A percentile compares a stretch with the other conserved stretches of the same genome.
Evolutionary conservation across 2,888 invertebrate species (phyloP).

Genomic region (Entomobrya proxima): DNA sequence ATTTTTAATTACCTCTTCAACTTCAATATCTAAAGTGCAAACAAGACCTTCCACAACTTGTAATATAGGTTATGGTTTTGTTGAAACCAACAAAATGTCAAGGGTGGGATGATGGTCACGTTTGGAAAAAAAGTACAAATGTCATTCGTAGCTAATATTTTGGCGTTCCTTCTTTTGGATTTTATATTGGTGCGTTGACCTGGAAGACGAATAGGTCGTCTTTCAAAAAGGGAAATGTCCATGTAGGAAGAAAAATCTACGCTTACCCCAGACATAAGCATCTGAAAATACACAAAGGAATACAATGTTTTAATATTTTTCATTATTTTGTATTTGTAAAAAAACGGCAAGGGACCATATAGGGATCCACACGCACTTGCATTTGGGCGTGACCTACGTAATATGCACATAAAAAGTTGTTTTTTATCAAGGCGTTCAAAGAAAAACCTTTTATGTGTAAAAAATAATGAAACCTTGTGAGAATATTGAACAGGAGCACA

Average conservation of each 20-base stretch:
- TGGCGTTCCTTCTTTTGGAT: no score
- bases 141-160: no score
- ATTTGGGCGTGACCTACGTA: background rate
- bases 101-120: no score
- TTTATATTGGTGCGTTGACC: background rate
- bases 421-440: background rate
- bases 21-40: no score
- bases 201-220: background rate
- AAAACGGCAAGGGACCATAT: no score
- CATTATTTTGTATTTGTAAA: no score
- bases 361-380: background rate
- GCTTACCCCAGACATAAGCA: background rate
- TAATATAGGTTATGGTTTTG: no score
- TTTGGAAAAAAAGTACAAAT: no score
- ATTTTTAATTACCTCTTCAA: no score
- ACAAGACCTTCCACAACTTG: no score
- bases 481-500: background rate
- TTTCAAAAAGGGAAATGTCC: background rate
- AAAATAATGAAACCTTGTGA: background rate
- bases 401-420: background rate
- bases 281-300: background rate
- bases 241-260: background rate
- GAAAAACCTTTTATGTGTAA: background rate
- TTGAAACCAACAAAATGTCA: no score
- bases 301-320: background rate